Base-by-base conservation (phyloP, 2,113 vertebrate genomes). In the Syrmaticus mikado region DNA sequence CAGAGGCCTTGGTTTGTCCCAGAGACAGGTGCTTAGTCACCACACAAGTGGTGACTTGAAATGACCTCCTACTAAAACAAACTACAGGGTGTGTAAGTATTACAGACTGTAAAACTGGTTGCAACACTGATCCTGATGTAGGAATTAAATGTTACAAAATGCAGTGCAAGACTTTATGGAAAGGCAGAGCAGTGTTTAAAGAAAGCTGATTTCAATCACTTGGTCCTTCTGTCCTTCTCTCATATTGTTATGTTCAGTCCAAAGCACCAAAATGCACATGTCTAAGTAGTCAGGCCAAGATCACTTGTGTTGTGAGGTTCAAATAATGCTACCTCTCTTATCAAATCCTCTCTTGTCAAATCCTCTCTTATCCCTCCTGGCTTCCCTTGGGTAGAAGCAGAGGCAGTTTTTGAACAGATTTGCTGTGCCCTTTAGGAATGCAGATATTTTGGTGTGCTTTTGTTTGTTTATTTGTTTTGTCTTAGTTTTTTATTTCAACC, bases 1-100 rank as follows among this genome's bases (percentile, higher is more conserved):
- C 84, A n/a, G 34, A 73, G 41, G 71, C 70, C 66, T 64, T 40
- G 25, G 36, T 40, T 36, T 45, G n/a, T 77, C 46, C 60, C 53
- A 75, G 64, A 83, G 82, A 46, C 57, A 91, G 64, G 75, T 91
- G 64, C 67, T 93, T 95, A 93, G 71, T 95, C 95, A 96, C 75
- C 13, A 2, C 53, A 52, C 85, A 66, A 90, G 92, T 46, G 22
- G 58, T 86, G 80, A 46, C 90, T 89, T 85, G 87, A 91, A 87
- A 85, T 85, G 10, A 88, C 70, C 79, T 82, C 60, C 67, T 72
- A 46, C 55, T 91, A 7, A 80, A 82, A 41, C 65, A 85, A 91
- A 30, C 86, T 76, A 16, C 84, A 67, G 46, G 32, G 38, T 13
- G 28, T 89, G 72, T 46, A 77, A 38, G 55, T 38, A 17, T 74